Evolutionary conservation across 1,140 invertebrate species (phyloP), one percentile per base, ranked within the genome.

Genomic region (Macrobrachium rosenbergii): DNA sequence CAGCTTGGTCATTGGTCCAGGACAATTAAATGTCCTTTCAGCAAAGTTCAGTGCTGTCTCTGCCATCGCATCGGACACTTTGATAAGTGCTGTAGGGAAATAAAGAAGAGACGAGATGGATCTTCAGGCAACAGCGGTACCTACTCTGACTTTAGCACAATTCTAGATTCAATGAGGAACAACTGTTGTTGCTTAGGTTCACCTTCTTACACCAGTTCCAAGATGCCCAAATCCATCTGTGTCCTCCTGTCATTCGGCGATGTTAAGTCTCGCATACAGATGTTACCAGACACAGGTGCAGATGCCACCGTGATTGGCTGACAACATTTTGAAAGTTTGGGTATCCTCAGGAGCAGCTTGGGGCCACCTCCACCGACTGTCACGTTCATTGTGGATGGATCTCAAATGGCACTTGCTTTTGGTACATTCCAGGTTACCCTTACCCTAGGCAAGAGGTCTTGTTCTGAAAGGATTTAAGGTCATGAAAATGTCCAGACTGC

Each of bases 401-500:
- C 58, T 64, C 10, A 0, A 45, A 81, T 67, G 21, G 21, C 60
- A 37, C 60, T 5, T 62, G 59, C 60, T 37, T n/a, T 81, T 59
- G 10, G 79, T 23, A 21, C 5, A 17, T 81, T 81, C 37, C 59
- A 81, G 14, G 62, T 60, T 17, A 21, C 59, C 2, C 63, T 81
- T 5, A 63, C 19, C 17, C 2, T 81, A 23, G 19, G 63, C 17
- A 63, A 81, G 14, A 2, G n/a, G 59, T 64, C 60, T 28, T 81
- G 60, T 28, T 17, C 52, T 45, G 5, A 5, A 19, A 78, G 19
- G 52, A 78, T 78, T 52, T 45, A 78, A 28, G 52, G 60, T 5
- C 76, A 59, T 21, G 45, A 78, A 52, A n/a, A 7, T 60, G 21
- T 78, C 21, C 76, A 78, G 76, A 78, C 76, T 21, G 0, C 76